These are phyloP conservation scores for Siderastrea radians DNA, from an alignment of 92 coral and sea anemone species.

Conservation along the genomic window DNA sequence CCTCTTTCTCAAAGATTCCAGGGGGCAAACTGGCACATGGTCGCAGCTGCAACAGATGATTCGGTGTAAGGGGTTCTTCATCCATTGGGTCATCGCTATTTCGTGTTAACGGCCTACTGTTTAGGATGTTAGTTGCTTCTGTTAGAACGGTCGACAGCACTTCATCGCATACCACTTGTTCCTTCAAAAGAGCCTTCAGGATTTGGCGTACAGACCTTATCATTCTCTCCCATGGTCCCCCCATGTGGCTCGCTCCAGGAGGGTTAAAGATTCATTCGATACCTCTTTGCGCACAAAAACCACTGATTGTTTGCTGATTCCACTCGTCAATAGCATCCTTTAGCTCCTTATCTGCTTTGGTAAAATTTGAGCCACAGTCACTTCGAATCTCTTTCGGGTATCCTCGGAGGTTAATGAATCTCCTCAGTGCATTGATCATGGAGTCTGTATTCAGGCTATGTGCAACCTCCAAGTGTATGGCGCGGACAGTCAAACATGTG, in stretches of 20 bases:
- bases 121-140: conserved; percentile 64
- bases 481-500: conserved; percentile 58
- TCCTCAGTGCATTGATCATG: conserved; percentile 66
- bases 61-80: conserved; percentile 57
- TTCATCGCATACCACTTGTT: conserved; percentile 63
- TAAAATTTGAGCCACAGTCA: conserved; percentile 70
- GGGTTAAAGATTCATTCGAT: conserved; percentile 55
- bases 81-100: conserved; percentile 63
- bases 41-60: conserved; percentile 72
- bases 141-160: conserved; percentile 65
- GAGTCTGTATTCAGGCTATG: conserved; percentile 64
- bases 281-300: conserved; percentile 18
- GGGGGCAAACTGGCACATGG: conserved; percentile 62
- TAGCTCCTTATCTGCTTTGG: conserved; percentile 66
- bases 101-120: conserved; percentile 59
- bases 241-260: conserved; percentile 59
- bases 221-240: conserved; percentile 58
- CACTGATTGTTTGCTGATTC: conserved; percentile 51
- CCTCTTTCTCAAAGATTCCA: conserved; percentile 57
- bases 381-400: conserved; percentile 65
- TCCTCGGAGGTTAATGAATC: conserved; percentile 74
- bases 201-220: conserved; percentile 56
- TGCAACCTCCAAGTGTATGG: conserved; percentile 70
- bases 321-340: conserved; percentile 53
- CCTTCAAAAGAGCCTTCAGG: conserved; percentile 48